Evolutionary conservation across 2,797 vertebrate genomes (phyloP), one percentile per base, ranked within the genome.

Genomic region (Microctenopoma lineatum): DNA sequence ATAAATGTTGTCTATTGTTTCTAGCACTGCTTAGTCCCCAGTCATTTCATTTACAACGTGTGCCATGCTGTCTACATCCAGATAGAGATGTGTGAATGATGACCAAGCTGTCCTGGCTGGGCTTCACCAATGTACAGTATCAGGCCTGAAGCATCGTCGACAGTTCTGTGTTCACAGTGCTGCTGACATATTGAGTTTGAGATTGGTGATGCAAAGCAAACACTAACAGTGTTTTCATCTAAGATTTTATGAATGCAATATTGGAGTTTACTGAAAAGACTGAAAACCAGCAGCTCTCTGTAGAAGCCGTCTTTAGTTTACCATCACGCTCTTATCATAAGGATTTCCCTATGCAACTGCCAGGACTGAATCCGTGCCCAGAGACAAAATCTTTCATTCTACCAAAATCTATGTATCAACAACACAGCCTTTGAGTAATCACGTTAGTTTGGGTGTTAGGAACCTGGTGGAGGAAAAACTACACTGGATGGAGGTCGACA

Each of bases 281-380:
- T 1, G 13, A 46, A 38, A 68, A 80, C 58, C 58, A 50, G 73
- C 59, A 58, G 51, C 46, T 55, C 66, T 60, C 29, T 52, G 44
- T 73, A 54, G 41, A 70, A 77, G 56, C 61, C 64, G 59, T 74
- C 72, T 61, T 75, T 45, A 62, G 38, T 78, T 76, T 61, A 47
- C 44, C 13, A 77, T 59, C 38, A 2, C 9, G 41, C 59, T 64
- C 65, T 72, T 66, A 68, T 66, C 72, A 42, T 51, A 62, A 86
- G 69, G 79, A 65, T 81, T 85, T 76, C 71, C 71, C 64, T 21
- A 29, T 52, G 59, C 21, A 18, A 64, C 59, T 70, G 68, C 61
- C 48, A 58, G 72, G 41, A 56, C 59, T 66, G 73, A 82, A 66
- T 73, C 39, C 5, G 5, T 48, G 63, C 60, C 73, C 70, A 75